These are phyloP conservation scores for Tetranychus urticae DNA, from an alignment of 1,140 invertebrate genomes.

Conservation along the genomic window DNA sequence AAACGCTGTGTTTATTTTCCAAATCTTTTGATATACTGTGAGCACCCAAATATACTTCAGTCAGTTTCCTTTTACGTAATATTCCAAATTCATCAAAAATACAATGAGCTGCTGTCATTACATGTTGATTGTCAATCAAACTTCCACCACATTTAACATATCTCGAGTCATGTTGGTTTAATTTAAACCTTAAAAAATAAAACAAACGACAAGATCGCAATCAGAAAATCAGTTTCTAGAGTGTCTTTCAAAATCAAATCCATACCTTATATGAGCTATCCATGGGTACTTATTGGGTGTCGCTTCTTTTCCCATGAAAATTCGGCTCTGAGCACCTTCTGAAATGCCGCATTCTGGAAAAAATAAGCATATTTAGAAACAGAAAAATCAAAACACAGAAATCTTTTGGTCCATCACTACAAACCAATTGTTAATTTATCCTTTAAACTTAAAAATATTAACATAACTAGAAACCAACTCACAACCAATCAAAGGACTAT, in stretches of 20 bases:
- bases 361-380: no score
- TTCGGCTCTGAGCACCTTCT: neutral
- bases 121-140: slow-evolving; percentile 26
- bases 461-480: no score
- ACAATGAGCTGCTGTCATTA: slow-evolving; percentile 15
- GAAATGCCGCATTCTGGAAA: neutral
- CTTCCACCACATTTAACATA: slow-evolving; percentile 28
- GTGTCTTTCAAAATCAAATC: neutral
- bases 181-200: neutral
- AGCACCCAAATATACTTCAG: slow-evolving; percentile 29
- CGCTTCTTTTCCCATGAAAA: neutral
- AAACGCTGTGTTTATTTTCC: slow-evolving; percentile 22
- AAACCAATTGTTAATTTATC: no score
- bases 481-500: no score
- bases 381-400: no score
- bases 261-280: neutral
- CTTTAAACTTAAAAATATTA: no score
- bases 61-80: neutral
- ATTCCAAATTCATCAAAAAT: slow-evolving; percentile 10
- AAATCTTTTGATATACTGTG: slow-evolving; percentile 50
- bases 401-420: no score
- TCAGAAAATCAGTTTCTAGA: neutral
- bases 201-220: neutral
- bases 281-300: neutral
- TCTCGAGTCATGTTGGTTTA: neutral